A percentile compares a stretch with the other conserved stretches of the same genome.
phyloP scores from a whole-genome alignment of 2,888 invertebrate genomes.

The Cataglyphis cursor region DNA sequence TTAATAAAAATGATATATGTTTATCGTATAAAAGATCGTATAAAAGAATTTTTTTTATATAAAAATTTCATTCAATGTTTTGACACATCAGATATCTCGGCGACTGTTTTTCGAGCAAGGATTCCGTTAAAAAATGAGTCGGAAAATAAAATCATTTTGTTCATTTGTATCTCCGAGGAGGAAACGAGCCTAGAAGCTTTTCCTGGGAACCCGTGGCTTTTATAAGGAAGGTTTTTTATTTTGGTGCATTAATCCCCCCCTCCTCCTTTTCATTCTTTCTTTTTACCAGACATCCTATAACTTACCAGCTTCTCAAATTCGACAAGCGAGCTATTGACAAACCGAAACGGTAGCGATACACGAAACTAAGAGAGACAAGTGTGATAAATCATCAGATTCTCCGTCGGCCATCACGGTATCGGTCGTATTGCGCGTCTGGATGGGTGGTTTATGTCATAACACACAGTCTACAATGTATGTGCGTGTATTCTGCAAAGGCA shows the following conservation, averaged over 20 bases:
- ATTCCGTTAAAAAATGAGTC: neutral
- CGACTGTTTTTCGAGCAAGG: neutral
- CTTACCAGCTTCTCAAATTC: slow-evolving; percentile 30
- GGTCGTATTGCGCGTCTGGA: slow-evolving; percentile 29
- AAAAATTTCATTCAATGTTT: neutral
- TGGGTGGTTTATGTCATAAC: slow-evolving; percentile 38
- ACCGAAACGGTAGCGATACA: slow-evolving; percentile 20
- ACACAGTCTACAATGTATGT: neutral
- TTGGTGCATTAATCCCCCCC: neutral
- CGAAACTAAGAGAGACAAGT: slow-evolving; percentile 30
- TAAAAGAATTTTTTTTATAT: too few species aligned
- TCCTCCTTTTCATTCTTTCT: neutral
- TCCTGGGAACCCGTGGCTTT: neutral
- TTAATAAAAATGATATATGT: neutral
- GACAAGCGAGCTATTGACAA: slow-evolving; percentile 28
- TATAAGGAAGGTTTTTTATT: neutral
- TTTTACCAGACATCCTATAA: neutral
- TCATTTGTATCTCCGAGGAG: neutral
- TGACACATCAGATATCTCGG: neutral
- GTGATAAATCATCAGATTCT: slow-evolving; percentile 46
- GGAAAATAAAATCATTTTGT: neutral
- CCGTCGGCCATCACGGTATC: slow-evolving; percentile 16
- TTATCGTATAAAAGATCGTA: too few species aligned
- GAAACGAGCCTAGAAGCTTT: neutral
- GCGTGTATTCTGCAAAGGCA: slow-evolving; percentile 2